Base-by-base conservation (phyloP, 2,888 invertebrate species). In the Digitonthophagus gazella region DNA sequence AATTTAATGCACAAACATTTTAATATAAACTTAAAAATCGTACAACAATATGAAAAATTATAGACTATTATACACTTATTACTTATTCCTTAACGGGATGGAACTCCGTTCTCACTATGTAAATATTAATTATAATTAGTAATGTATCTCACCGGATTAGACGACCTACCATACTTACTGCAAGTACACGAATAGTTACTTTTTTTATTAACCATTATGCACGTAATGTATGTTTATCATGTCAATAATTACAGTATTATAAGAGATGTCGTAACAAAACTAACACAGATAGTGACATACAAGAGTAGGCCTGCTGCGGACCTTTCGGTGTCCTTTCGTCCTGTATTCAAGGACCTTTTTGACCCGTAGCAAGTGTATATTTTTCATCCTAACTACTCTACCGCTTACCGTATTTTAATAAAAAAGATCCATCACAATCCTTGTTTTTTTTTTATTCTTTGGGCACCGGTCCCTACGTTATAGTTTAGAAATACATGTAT, bases 41-140 rank as follows among this genome's bases (percentile, higher is more conserved):
- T 91, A 91, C 90, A 91, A 90, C 90, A 91, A 90, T 91, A 90
- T 91, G 90, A 90, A 91, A 91, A 91, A 91, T 91, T 91, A 91
- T 90, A 91, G 88, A 89, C 90, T 90, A 90, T 90, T 84, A 84
- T 86, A 85, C 85, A 85, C 84, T 83, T 83, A 84, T 83, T 81
- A 85, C 84, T 86, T 73, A 78, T 77, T 71, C 67, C 69, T 69
- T 67, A 71, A 71, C 71, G 71, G 71, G 71, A 69, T 71, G 71
- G 71, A 71, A 70, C 71, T 73, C 75, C 75, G 75, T 75, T 74
- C 74, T 74, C 74, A 74, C 73, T 74, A 74, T 74, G 69, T 72
- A 66, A 61, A n/a, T 61, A 61, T 61, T 71, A 73, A 71, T 72
- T 58, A 57, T 61, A 28, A 68, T 67, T 70, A 65, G 61, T 70